These are phyloP conservation scores for Pterocles orientalis DNA, from an alignment of 2,113 vertebrate species.

Conservation along the genomic window DNA sequence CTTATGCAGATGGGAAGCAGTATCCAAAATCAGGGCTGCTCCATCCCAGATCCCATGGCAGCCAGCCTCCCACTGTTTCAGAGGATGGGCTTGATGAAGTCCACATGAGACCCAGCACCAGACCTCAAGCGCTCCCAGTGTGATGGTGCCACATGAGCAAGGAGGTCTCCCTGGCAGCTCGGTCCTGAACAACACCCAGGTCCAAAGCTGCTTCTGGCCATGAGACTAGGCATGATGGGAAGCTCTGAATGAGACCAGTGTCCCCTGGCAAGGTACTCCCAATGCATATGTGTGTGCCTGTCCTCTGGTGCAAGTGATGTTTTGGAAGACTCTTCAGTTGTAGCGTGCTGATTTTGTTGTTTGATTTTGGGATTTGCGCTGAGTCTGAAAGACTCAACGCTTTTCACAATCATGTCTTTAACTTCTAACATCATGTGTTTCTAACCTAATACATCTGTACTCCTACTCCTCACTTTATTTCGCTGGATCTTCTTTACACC, in stretches of 20 bases:
- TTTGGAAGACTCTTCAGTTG: background rate
- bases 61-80: rapidly evolving
- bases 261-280: rapidly evolving
- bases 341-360: background rate
- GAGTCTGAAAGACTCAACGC: rapidly evolving
- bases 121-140: background rate
- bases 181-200: background rate
- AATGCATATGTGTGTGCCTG: rapidly evolving
- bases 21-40: background rate
- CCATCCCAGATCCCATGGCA: no score
- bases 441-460: background rate
- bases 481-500: background rate
- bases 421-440: background rate
- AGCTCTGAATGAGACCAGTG: background rate
- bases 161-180: rapidly evolving
- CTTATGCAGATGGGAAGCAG: background rate
- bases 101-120: rapidly evolving
- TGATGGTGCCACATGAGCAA: background rate
- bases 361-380: background rate
- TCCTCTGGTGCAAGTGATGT: background rate
- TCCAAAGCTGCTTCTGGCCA: background rate
- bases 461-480: background rate
- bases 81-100: background rate
- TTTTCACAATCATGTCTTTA: background rate
- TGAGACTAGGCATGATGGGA: background rate